Conservation (phyloP, 2,888 invertebrate genomes). For the Leptarthrus brevirostris region DNA sequence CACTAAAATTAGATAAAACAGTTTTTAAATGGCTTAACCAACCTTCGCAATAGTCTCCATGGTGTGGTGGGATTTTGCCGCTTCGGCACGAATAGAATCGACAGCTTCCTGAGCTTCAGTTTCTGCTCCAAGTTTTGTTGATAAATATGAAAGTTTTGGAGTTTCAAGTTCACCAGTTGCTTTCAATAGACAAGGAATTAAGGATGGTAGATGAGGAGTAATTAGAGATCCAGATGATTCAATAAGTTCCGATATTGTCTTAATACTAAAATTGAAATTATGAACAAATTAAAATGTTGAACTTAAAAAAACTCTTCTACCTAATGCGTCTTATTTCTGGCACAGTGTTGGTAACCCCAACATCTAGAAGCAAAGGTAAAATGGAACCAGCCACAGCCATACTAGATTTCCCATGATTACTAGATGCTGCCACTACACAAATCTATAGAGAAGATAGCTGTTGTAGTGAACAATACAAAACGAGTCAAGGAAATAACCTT, state of each 20-base stretch:
- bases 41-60: conserved; percentile 88
- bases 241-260: conserved; percentile 87
- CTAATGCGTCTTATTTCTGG: conserved; percentile 82
- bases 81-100: conserved; percentile 83
- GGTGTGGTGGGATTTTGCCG: conserved; percentile 86
- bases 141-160: conserved; percentile 81
- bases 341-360: conserved; percentile 83
- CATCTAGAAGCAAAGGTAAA: conserved; percentile 82
- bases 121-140: conserved; percentile 77
- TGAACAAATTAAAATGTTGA: neutral
- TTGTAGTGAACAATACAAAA: conserved; percentile 50
- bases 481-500: conserved; percentile 69
- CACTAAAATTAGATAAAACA: neutral
- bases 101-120: conserved; percentile 79
- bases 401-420: conserved; percentile 78
- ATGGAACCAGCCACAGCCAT: conserved; percentile 78
- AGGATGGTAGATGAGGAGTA: conserved; percentile 81
- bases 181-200: conserved; percentile 86
- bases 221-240: conserved; percentile 81
- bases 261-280: conserved; percentile 76
- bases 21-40: conserved; percentile 43
- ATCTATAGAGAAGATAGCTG: conserved; percentile 72
- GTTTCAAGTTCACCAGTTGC: conserved; percentile 90
- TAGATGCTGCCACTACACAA: conserved; percentile 77
- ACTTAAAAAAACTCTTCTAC: conserved; percentile 63